Base-by-base conservation (phyloP, 2,888 invertebrate genomes). In the Acanthopleura granulata region DNA sequence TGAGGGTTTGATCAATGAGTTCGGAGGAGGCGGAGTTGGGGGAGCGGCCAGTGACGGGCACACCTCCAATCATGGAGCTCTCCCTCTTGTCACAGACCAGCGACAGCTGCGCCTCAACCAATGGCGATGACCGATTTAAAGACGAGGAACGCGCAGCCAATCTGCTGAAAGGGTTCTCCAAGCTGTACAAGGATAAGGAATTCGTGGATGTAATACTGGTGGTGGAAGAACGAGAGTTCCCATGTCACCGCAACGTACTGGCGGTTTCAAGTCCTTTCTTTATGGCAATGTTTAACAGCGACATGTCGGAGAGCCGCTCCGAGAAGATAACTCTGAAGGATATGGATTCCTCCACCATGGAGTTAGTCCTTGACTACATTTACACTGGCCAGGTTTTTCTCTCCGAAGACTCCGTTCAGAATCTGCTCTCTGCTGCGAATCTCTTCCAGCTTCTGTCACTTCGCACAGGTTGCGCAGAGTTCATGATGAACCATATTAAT, bases 221-320 rank as follows among this genome's bases (percentile, higher is more conserved):
- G 62, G 87, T 86, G 0, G 88, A 84, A 12, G 77, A 77, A 9
- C 75, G 78, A 11, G 87, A 88, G 49, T 89, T 88, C 77, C 84
- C 83, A 1, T 89, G 89, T 79, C 89, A 89, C 76, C 85, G 84
- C 74, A 87, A 86, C 80, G 86, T 89, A 0, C 82, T 89, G 70
- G 89, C 89, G 1, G 83, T 87, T 9, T 88, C 89, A 6, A 88
- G 88, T 79, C 89, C 89, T 0, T 89, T 86, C 78, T 89, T 89
- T 78, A 87, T 88, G 86, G 88, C 88, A 57, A 87, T 89, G 86
- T 89, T 89, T 74, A 85, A 86, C 11, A 85, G 81, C 66, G 83
- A 84, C 62, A 82, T 89, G 83, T 82, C 83, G 9, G 89, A 89
- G 76, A 84, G 84, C 40, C 82, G 85, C 9, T 84, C 87, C 73